phyloP scores from a whole-genome alignment of 1,140 invertebrate species.

The Caerostris extrusa region DNA sequence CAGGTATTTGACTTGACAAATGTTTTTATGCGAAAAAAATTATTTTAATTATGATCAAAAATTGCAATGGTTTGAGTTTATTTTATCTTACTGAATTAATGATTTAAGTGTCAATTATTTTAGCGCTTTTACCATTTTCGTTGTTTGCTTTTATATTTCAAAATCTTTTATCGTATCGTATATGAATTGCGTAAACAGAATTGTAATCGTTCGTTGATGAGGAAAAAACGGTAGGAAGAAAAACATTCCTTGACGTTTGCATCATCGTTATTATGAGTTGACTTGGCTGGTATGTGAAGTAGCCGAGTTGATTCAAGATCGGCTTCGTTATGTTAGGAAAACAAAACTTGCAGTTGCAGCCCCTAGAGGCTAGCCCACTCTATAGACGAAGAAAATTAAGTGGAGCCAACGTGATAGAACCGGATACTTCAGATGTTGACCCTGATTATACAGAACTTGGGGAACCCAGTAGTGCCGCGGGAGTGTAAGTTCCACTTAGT shows the following conservation, averaged over 20 bases:
- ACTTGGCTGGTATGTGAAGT: not conserved
- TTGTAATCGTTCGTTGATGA: conserved; percentile 14
- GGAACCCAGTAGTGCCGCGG: conserved; percentile 5
- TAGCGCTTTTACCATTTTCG: too few species aligned
- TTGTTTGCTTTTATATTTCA: not conserved
- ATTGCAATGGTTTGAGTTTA: too few species aligned
- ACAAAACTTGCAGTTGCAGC: conserved; percentile 29
- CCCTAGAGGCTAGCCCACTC: conserved; percentile 58
- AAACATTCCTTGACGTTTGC: not conserved
- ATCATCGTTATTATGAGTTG: conserved; percentile 24
- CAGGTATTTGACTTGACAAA: too few species aligned
- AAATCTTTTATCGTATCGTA: conserved; percentile 14
- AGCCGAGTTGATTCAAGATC: not conserved
- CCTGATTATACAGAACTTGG: conserved; percentile 65
- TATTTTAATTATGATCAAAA: too few species aligned
- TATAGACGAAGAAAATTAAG: conserved; percentile 62
- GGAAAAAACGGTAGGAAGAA: not conserved
- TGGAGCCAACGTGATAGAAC: conserved; percentile 23
- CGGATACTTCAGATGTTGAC: conserved; percentile 58
- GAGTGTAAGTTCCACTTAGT: not conserved
- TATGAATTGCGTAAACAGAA: conserved; percentile 6
- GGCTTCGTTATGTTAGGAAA: conserved; percentile 8
- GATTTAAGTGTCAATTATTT: too few species aligned
- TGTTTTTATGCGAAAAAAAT: too few species aligned
- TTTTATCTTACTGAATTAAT: too few species aligned